Base-by-base conservation (phyloP, 2,113 vertebrate species). In the Pipra filicauda region DNA sequence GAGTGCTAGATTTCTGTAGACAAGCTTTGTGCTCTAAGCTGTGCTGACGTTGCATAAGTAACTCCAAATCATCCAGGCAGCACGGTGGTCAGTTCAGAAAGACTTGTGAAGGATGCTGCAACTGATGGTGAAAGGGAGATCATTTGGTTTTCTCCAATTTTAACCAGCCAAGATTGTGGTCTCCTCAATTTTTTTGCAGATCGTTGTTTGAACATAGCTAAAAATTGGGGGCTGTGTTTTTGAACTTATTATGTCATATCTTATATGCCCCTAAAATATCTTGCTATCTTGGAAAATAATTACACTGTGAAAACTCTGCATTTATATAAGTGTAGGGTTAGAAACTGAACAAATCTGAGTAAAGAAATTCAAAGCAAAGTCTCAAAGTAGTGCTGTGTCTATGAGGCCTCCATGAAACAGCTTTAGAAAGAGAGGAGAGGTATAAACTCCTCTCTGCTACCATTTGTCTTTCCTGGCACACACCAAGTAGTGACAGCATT, bases 1-100 rank as follows among this genome's bases (percentile, higher is more conserved):
- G 64, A 72, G 51, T 73, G 27, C 26, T 77, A 30, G 30, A 64
- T 77, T 85, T 91, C 0, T 1, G 26, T 43, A 67, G 65, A 59
- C 23, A 52, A 58, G 51, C n/a, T 71, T 57, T 84, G 30, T 49
- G 55, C 30, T 83, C 74, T 85, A 76, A 70, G 55, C 39, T 83
- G 37, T 77, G 64, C 54, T 88, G 83, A 55, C 5, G 1, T 51
- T 75, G 46, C 79, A 27, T 35, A 73, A 90, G n/a, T 41, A 84
- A 51, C 46, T 90, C 51, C 46, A 71, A 43, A 84, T 77, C 71
- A 92, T 30, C 44, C 52, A 41, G 57, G 28, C 67, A 64, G n/a
- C 58, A 35, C 0, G 0, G 12, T 0, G 2, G 26, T 58, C 46
- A n/a, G 27, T 84, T 89, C 73, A 64, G 55, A 77, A 30, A 74